Evolutionary conservation across 2,797 vertebrate genomes (phyloP).

Genomic region (Danio jaintianensis): DNA sequence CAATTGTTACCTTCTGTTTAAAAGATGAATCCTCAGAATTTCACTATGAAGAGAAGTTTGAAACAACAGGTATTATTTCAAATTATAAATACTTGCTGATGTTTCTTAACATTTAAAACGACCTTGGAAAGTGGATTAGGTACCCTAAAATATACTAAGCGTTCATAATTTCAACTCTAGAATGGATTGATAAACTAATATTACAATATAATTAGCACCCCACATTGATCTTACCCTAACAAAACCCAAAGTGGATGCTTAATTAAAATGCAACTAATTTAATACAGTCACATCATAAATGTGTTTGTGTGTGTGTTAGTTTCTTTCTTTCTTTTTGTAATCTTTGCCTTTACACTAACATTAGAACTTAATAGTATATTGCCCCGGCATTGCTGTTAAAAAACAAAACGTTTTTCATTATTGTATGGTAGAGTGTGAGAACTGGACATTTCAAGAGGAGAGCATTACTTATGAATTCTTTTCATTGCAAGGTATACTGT

Average conservation of each 20-base stretch:
- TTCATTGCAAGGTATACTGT: conserved; percentile 66
- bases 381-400: not conserved
- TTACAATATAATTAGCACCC: not conserved
- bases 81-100: not conserved
- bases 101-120: conserved; percentile 32
- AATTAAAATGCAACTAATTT: not conserved
- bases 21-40: conserved; percentile 72
- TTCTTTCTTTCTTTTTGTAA: not conserved
- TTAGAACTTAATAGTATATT: not conserved
- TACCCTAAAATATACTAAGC: conserved; percentile 19
- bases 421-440: conserved; percentile 66
- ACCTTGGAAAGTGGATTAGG: not conserved
- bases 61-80: conserved; percentile 71
- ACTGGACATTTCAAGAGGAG: conserved; percentile 67
- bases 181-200: conserved; percentile 21
- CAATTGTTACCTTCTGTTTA: conserved; percentile 36
- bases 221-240: not conserved
- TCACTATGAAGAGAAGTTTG: conserved; percentile 70
- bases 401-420: conserved; percentile 27
- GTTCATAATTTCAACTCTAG: not conserved
- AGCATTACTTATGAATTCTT: conserved; percentile 60
- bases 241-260: not conserved
- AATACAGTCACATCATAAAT: not conserved
- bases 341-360: not conserved
- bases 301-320: too few relatives aligned